Base-by-base conservation (phyloP, 2,113 vertebrate species). In the Conger conger region DNA sequence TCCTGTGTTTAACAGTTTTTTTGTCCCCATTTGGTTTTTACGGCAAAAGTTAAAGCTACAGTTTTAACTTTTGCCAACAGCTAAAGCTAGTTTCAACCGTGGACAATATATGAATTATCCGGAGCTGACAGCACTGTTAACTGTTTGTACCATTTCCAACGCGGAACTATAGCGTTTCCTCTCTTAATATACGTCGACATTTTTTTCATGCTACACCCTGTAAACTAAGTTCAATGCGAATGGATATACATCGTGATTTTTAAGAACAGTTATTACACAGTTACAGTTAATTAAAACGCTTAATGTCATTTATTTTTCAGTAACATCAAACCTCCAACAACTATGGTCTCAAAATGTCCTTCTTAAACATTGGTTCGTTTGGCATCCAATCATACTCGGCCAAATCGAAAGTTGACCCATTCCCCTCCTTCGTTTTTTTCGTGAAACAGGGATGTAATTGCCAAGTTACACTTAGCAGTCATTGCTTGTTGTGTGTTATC, bases 311-410 rank as follows among this genome's bases (percentile, higher is more conserved):
- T 50, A 50, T 57, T 57, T 57, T 11, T 57, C 17, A 27, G 27
- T 63, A 63, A 7, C 57, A 1, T 13, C 11, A 63, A 27, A 27
- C 4, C 23, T 18, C 27, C 57, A 50, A 13, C 45, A 50, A 11
- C 45, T 50, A 13, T 13, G 15, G 45, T 13, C 8, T 50, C 7
- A 50, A 68, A 40, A 82, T 36, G 20, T 40, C 33, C 42, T 13
- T 83, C 40, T 33, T n/a, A 37, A 30, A 36, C 40, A 54, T 57
- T 33, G 53, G 79, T 35, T 76, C 57, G 76, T 82, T 37, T 7
- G 53, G 18, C 36, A 36, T 57, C 83, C 83, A 85, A 78, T 82
- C 83, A 87, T 11, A 85, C 36, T 80, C 54, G 50, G 80, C 68
- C 83, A 87, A 82, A 87, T 85, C 30, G 53, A 13, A 73, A 6